Conservation (phyloP, 2,797 vertebrate species). For the Phataginus tetradactyla region DNA sequence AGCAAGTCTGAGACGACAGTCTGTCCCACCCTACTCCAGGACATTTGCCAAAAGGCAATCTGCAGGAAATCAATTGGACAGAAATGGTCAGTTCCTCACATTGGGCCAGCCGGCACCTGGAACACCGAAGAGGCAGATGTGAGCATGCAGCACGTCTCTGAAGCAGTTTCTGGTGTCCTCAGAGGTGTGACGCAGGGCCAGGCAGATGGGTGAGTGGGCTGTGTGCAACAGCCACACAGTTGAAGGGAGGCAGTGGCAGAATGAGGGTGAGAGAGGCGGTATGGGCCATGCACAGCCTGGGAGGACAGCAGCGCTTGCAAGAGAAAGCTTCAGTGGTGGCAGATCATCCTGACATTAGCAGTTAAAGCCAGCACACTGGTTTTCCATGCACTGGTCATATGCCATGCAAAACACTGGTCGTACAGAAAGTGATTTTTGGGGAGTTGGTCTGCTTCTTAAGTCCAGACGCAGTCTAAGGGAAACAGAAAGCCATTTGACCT, state of each 20-base stretch:
- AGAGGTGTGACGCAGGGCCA: rapidly evolving
- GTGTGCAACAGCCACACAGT: rapidly evolving
- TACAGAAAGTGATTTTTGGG: background rate
- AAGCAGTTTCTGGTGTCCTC: background rate
- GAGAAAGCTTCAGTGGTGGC: background rate
- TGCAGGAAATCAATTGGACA: background rate
- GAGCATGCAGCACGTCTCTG: background rate
- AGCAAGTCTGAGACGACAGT: background rate
- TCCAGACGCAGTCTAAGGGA: background rate
- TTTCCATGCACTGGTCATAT: background rate
- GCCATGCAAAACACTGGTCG: background rate
- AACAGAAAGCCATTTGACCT: background rate
- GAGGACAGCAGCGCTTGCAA: too few species aligned
- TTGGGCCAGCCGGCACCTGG: background rate
- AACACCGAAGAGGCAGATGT: background rate
- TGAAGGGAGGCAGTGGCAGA: background rate
- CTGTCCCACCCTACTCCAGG: background rate
- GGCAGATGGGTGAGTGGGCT: background rate
- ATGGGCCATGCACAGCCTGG: rapidly evolving
- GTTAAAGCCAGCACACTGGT: background rate
- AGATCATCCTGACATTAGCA: background rate
- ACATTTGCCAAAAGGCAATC: background rate
- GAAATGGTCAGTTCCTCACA: background rate
- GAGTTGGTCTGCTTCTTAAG: background rate
- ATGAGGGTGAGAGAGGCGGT: too few species aligned